These are phyloP conservation scores for Scaptomyza cyrtandrae DNA, from an alignment of 2,888 invertebrate genomes.

Conservation along the genomic window DNA sequence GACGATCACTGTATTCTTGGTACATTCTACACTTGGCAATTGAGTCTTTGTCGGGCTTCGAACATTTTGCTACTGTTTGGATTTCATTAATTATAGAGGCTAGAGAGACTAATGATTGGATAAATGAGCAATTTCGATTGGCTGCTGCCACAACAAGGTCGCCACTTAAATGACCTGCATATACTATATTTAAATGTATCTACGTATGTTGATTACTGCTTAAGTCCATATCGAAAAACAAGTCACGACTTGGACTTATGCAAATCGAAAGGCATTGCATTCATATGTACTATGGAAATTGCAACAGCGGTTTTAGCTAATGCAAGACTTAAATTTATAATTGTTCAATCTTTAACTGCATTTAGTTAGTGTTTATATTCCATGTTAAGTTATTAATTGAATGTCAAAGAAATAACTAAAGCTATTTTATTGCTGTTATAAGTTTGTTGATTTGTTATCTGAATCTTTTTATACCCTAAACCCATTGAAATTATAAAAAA, in stretches of 20 bases:
- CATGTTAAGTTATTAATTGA: background rate
- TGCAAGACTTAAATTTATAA: background rate
- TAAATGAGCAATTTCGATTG: conserved; percentile 38
- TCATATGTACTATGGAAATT: background rate
- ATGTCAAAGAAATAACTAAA: too few relatives aligned
- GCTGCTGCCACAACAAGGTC: conserved; percentile 51
- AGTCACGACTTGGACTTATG: conserved; percentile 44
- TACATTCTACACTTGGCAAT: conserved; percentile 9
- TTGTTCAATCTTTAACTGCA: too few relatives aligned
- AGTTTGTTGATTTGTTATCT: too few relatives aligned
- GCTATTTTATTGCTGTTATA: too few relatives aligned
- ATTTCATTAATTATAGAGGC: conserved; percentile 53
- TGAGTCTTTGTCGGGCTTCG: background rate
- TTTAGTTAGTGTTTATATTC: background rate
- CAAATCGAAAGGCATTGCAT: background rate
- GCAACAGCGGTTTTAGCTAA: background rate
- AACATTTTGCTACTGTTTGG: conserved; percentile 37
- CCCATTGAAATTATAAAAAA: too few relatives aligned
- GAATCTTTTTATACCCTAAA: too few relatives aligned
- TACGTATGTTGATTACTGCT: background rate
- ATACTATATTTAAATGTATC: background rate
- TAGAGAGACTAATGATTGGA: conserved; percentile 51
- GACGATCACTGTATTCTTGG: conserved; percentile 10
- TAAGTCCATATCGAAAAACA: conserved; percentile 14
- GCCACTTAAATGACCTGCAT: conserved; percentile 54